Conservation (phyloP, 1,140 invertebrate genomes). For the Drosophila dunni region DNA sequence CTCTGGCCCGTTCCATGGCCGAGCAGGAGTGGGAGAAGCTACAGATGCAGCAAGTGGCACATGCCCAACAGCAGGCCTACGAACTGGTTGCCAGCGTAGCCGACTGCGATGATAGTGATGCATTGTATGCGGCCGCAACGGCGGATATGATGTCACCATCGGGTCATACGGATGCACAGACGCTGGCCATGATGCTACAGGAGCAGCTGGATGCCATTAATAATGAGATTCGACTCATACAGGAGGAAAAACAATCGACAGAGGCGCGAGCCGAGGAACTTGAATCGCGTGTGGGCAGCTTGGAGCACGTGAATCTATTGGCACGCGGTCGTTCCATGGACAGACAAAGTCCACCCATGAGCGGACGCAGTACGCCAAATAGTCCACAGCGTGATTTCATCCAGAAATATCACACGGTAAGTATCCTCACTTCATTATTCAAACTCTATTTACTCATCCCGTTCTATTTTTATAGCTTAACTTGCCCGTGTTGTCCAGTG, state of each 20-base stretch:
- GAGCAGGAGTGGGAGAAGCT: constrained; percentile 96
- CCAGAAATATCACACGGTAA: constrained; percentile 86
- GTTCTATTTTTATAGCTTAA: constrained; percentile 86
- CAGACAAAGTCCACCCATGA: constrained; percentile 90
- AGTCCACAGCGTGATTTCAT: constrained; percentile 84
- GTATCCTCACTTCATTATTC: constrained; percentile 4
- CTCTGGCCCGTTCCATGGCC: constrained; percentile 87
- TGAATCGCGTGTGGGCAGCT: constrained; percentile 97
- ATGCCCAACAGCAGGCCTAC: constrained; percentile 97
- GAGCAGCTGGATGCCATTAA: constrained; percentile 99
- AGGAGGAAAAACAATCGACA: constrained; percentile 99
- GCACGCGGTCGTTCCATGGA: constrained; percentile 91
- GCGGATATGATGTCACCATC: constrained; percentile 91
- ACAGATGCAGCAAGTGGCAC: constrained; percentile 96
- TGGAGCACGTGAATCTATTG: constrained; percentile 96
- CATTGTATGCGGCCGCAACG: constrained; percentile 89
- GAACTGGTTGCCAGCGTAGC: constrained; percentile 96
- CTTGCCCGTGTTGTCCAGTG: constrained; percentile 87
- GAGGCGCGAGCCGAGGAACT: constrained; percentile 98
- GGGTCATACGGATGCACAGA: constrained; percentile 97
- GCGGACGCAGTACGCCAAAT: constrained; percentile 87
- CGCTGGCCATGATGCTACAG: constrained; percentile 98
- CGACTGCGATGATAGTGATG: constrained; percentile 92
- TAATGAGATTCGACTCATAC: constrained; percentile 98
- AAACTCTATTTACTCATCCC: neutral